Conservation (phyloP, 35 echinoderm and acorn worm genomes). For the Eucidaris tribuloides region DNA sequence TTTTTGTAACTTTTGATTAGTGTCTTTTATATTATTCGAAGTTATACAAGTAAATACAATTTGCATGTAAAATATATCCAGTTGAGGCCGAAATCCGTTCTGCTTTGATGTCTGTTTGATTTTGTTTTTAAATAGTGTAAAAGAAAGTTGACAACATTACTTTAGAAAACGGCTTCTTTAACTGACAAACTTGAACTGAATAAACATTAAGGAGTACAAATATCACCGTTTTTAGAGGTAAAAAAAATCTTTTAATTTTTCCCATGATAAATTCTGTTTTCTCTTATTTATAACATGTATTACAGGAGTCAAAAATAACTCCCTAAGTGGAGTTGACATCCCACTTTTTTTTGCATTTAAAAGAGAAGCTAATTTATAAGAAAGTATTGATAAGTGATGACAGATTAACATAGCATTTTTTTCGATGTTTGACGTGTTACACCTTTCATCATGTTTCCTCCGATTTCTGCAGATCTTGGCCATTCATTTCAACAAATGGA, state of each 20-base stretch:
- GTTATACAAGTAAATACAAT: neutral
- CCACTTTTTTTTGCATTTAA: neutral
- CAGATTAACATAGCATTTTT: neutral
- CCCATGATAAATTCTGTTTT: too few species aligned
- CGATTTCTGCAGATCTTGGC: conserved; percentile 51
- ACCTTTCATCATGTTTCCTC: neutral
- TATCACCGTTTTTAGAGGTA: too few species aligned
- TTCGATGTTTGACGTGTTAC: neutral
- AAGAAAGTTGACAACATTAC: neutral
- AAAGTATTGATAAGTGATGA: neutral
- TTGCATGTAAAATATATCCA: neutral
- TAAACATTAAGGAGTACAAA: too few species aligned
- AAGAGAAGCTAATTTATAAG: neutral
- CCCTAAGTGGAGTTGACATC: too few species aligned
- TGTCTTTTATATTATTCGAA: neutral
- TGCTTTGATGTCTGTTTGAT: neutral
- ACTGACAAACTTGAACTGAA: too few species aligned
- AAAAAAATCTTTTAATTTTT: too few species aligned
- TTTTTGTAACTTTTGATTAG: too few species aligned
- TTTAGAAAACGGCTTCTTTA: too few species aligned
- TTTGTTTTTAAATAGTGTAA: neutral
- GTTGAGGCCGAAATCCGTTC: neutral
- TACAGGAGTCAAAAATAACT: too few species aligned
- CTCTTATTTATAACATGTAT: too few species aligned
- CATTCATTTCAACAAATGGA: conserved; percentile 96